Evolutionary conservation across 2,113 vertebrate species (phyloP).

Genomic region (Apodemus speciosus): DNA sequence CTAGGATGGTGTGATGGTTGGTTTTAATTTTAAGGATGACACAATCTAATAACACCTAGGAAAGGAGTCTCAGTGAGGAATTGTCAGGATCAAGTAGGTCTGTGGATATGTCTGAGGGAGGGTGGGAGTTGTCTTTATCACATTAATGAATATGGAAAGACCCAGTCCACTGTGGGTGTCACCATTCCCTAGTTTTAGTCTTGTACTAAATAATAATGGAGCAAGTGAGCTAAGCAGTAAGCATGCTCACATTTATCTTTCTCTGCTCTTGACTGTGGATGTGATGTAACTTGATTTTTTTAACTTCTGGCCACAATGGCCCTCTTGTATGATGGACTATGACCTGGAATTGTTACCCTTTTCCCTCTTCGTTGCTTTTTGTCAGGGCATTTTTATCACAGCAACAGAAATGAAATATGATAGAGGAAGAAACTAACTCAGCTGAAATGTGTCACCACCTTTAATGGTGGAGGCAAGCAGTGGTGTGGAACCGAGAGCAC

Average conservation of each 20-base stretch:
- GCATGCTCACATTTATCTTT: background rate
- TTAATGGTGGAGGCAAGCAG: background rate
- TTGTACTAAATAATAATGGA: background rate
- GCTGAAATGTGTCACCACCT: background rate
- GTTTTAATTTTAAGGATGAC: background rate
- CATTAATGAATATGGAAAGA: background rate
- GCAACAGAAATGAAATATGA: background rate
- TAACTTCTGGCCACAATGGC: background rate
- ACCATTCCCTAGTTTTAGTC: background rate
- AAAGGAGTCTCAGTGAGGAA: background rate
- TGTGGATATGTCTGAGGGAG: background rate
- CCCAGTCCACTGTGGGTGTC: background rate
- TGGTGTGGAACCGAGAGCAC: background rate
- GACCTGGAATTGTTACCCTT: background rate
- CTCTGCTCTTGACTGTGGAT: background rate
- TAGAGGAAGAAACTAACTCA: background rate
- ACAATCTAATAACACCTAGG: background rate
- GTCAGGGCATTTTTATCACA: background rate
- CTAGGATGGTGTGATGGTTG: background rate
- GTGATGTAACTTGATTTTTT: background rate
- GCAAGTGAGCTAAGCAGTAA: background rate
- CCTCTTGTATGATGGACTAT: background rate
- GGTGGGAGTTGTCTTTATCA: background rate
- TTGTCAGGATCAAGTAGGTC: background rate
- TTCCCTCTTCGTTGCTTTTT: background rate